A percentile compares a stretch with the other conserved stretches of the same genome.
These are phyloP conservation scores for Cheilosia scutellata DNA, from an alignment of 2,888 invertebrate species.

Conservation along the genomic window DNA sequence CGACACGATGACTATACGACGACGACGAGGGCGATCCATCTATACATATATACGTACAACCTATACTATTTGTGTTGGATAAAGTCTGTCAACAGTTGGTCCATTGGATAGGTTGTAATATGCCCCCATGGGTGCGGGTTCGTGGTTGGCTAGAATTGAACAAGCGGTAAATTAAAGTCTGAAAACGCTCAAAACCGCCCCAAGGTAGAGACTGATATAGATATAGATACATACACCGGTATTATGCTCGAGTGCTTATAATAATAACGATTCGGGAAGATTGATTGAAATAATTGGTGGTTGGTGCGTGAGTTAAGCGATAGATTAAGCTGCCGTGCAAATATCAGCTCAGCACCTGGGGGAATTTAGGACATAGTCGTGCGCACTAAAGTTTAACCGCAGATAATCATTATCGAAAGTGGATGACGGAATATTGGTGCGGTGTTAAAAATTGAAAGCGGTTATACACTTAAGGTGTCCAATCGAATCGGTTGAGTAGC, in stretches of 20 bases:
- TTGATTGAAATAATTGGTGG: slow-evolving; percentile 66
- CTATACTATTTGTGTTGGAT: slow-evolving; percentile 22
- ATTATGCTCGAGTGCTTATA: slow-evolving; percentile 12
- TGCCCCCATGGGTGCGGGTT: slow-evolving; percentile 44
- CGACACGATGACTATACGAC: slow-evolving; percentile 7
- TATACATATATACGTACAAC: neutral
- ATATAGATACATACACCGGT: neutral
- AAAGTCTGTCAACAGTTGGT: slow-evolving; percentile 59
- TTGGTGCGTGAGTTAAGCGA: slow-evolving; percentile 30
- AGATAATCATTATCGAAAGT: slow-evolving; percentile 55
- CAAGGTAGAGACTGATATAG: slow-evolving; percentile 15
- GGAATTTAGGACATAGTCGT: slow-evolving; percentile 37
- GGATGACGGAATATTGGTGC: slow-evolving; percentile 35
- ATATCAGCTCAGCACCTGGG: slow-evolving; percentile 59
- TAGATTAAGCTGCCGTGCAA: slow-evolving; percentile 60
- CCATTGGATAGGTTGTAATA: slow-evolving; percentile 36
- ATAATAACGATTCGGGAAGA: slow-evolving; percentile 44
- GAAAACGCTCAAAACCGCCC: slow-evolving; percentile 27
- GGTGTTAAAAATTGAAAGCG: slow-evolving; percentile 49
- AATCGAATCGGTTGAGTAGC: neutral
- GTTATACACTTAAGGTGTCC: slow-evolving; percentile 17
- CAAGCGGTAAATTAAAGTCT: slow-evolving; percentile 66
- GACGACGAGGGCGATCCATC: neutral
- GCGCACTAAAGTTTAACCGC: slow-evolving; percentile 49
- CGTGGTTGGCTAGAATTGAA: slow-evolving; percentile 42